Evolutionary conservation across 2,888 invertebrate species (phyloP), one percentile per base, ranked within the genome.

Genomic region (Platypus cylindrus): DNA sequence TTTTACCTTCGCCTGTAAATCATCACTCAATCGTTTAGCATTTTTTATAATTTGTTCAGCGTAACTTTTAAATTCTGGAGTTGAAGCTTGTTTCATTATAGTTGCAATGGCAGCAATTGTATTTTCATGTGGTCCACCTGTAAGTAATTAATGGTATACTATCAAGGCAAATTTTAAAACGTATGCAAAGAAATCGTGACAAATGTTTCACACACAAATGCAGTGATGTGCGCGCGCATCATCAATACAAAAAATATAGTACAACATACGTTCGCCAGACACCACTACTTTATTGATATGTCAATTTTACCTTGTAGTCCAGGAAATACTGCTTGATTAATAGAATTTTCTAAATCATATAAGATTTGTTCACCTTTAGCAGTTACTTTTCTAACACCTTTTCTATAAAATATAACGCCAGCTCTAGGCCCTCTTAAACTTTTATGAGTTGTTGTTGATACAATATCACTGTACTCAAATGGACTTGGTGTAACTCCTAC

Each of bases 61-160:
- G 58, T 97, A 97, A 2, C 67, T 65, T 30, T 73, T 70, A 56
- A 93, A 97, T 55, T 87, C 85, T 0, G 78, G 73, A 0, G 78
- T 69, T 41, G 72, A 71, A 0, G 85, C 84, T 63, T 93, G 90
- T 51, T 81, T 82, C 74, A 97, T 78, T n/a, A 93, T 78, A 0
- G 93, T 91, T 11, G 94, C 94, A 45, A 97, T 83, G 43, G 75
- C 95, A 3, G 89, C 93, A 46, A 98, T 94, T n/a, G 90, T 78
- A 59, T 97, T 81, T 56, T 95, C 93, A 58, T 97, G 97, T 0
- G 97, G 97, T 0, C 97, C 97, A 25, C 97, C 60, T 58, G 33
- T 7, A 34, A 18, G 15, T n/a, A 28, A 34, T 18, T 7, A 27
- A 17, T 15, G n/a, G n/a, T n/a, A n/a, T n/a, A n/a, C n/a, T n/a